Evolutionary conservation across 2,888 invertebrate species (phyloP).

Genomic region (Drosophila quinaria): DNA sequence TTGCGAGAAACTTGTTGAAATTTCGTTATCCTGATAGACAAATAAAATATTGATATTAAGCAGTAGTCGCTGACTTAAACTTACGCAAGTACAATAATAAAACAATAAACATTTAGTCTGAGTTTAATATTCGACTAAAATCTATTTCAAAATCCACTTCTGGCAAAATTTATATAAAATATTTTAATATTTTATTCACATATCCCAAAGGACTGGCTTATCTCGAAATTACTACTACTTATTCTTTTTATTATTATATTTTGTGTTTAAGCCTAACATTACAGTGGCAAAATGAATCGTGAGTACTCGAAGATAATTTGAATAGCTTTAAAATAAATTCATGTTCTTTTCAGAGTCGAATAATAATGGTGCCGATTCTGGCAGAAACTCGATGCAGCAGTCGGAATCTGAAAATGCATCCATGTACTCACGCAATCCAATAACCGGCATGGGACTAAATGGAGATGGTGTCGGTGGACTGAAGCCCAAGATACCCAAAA

Average conservation of each 20-base stretch:
- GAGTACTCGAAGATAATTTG: background rate
- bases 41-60: background rate
- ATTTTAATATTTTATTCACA: conserved; percentile 1
- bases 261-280: background rate
- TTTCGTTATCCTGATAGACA: background rate
- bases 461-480: conserved; percentile 51
- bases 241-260: background rate
- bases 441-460: conserved; percentile 49
- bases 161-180: conserved; percentile 8
- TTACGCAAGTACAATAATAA: background rate
- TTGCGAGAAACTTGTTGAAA: background rate
- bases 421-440: conserved; percentile 38
- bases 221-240: background rate
- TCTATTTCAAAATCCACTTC: background rate
- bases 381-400: background rate
- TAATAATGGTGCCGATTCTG: background rate
- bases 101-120: conserved; percentile 11
- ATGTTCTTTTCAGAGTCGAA: background rate
- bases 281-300: conserved; percentile 10
- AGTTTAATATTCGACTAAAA: conserved; percentile 17
- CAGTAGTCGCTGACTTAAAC: conserved; percentile 11
- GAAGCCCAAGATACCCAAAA: conserved; percentile 44
- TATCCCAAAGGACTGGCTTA: background rate
- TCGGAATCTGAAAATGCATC: background rate
- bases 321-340: background rate